Evolutionary conservation across 2,888 invertebrate genomes (phyloP).

Genomic region (Diplazon laetatorius): DNA sequence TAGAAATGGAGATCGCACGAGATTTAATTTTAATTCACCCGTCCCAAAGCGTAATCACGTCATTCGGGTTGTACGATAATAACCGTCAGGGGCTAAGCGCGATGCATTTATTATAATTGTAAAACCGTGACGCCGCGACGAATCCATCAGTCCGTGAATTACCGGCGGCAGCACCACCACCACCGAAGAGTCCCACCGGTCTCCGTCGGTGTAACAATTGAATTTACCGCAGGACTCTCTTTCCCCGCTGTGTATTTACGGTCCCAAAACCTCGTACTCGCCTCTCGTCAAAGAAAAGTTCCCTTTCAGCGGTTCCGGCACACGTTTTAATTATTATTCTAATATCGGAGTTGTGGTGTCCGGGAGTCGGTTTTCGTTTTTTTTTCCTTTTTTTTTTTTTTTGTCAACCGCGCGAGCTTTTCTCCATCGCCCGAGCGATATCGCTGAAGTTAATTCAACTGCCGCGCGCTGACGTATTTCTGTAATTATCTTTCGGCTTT

Average conservation of each 20-base stretch:
- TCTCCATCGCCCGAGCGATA: not conserved
- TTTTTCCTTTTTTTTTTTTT: no score
- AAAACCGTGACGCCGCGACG: slow-evolving; percentile 35
- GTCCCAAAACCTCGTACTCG: slow-evolving; percentile 2
- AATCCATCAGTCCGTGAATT: slow-evolving; percentile 55
- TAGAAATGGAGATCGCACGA: not conserved
- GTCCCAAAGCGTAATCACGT: slow-evolving; percentile 35
- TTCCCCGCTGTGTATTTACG: not conserved
- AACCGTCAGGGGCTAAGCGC: slow-evolving; percentile 53
- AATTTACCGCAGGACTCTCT: slow-evolving; percentile 47
- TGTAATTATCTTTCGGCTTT: slow-evolving; percentile 31
- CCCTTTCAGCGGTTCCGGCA: slow-evolving; percentile 24
- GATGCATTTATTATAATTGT: slow-evolving; percentile 57
- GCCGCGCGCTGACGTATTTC: slow-evolving; percentile 34
- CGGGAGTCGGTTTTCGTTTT: no score
- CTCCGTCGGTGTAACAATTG: slow-evolving; percentile 44
- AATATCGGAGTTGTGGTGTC: slow-evolving; percentile 42
- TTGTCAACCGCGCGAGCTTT: not conserved
- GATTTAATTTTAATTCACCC: slow-evolving; percentile 52
- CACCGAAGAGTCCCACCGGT: not conserved
- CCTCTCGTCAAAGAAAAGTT: slow-evolving; percentile 51
- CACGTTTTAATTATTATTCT: slow-evolving; percentile 57
- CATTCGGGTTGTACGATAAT: slow-evolving; percentile 36
- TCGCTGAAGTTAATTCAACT: slow-evolving; percentile 41
- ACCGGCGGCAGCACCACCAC: slow-evolving; percentile 36